Evolutionary conservation across 2,113 vertebrate species (phyloP), one percentile per base, ranked within the genome.

Genomic region (Coreoperca whiteheadi): DNA sequence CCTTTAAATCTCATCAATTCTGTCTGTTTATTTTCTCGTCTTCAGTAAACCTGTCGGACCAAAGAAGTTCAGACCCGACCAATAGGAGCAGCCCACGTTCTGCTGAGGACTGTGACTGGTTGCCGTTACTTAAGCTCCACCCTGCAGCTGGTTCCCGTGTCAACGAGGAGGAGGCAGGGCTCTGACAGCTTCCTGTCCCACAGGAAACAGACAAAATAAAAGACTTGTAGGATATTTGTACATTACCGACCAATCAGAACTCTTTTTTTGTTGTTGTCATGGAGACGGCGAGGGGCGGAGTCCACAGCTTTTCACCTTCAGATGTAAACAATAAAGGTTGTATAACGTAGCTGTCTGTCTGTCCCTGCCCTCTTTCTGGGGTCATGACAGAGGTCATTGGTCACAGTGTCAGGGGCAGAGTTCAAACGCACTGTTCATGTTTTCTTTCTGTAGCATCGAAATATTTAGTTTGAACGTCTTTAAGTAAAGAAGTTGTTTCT

Each of bases 41-140:
- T 73, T 20, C 86, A 81, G 97, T 93, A 97, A 97, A 96, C 84
- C 92, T 46, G 91, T 90, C 0, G 95, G 96, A 93, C 95, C 96
- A 91, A 97, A 97, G 95, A 97, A 97, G 88, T 95, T 96, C 71
- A 95, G 96, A 92, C 80, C 94, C 15, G 96, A 96, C 90, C 96
- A 96, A 93, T 97, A 95, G 95, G 92, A 91, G 71, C 50, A 79
- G 11, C 61, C 37, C 1, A 8, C 20, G 7, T 8, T 28, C 30
- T 61, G 32, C 21, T 37, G 34, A 73, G 25, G 61, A n/a, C 77
- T 74, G 80, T 85, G 48, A 79, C 77, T 61, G 64, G 76, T 76
- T n/a, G 50, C 67, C 69, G 72, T 83, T n/a, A n/a, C 78, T 82
- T 23, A 32, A 65, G 39, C 43, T 23, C 66, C 39, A 6, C 70